Evolutionary conservation across 1,140 invertebrate genomes (phyloP).

Genomic region (Hycleus cichorii): DNA sequence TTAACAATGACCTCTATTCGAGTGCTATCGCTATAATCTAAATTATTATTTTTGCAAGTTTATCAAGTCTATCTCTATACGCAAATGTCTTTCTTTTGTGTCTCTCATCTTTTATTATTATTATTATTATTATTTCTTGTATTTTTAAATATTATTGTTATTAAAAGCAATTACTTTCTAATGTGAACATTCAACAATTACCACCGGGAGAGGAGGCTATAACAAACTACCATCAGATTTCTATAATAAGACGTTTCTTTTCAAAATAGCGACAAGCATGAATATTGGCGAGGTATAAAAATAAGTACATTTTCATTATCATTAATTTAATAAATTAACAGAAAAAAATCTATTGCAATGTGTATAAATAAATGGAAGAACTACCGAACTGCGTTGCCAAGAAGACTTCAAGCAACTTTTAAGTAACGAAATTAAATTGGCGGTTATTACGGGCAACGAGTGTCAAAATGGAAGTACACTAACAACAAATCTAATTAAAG

Average conservation of each 20-base stretch:
- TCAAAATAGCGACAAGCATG: conserved; percentile 21
- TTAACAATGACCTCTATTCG: conserved; percentile 39
- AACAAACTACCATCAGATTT: conserved; percentile 17
- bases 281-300: conserved; percentile 21
- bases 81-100: not conserved
- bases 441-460: conserved; percentile 9
- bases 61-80: conserved; percentile 15
- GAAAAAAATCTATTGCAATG: conserved; percentile 11
- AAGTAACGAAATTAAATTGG: too few relatives aligned
- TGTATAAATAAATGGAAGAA: conserved; percentile 26
- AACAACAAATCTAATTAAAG: conserved; percentile 12
- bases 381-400: conserved; percentile 16
- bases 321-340: conserved; percentile 6
- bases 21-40: conserved; percentile 25
- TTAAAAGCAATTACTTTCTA: conserved; percentile 13
- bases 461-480: conserved; percentile 21
- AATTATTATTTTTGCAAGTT: conserved; percentile 11
- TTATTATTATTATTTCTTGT: not conserved
- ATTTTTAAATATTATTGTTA: conserved; percentile 8
- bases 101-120: too few relatives aligned
- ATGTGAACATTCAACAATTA: conserved; percentile 27
- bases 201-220: conserved; percentile 12
- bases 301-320: conserved; percentile 21
- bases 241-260: conserved; percentile 1
- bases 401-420: not conserved